A percentile compares a stretch with the other conserved stretches of the same genome.
Conservation (phyloP, 2,113 vertebrate genomes). For the Morone saxatilis region DNA sequence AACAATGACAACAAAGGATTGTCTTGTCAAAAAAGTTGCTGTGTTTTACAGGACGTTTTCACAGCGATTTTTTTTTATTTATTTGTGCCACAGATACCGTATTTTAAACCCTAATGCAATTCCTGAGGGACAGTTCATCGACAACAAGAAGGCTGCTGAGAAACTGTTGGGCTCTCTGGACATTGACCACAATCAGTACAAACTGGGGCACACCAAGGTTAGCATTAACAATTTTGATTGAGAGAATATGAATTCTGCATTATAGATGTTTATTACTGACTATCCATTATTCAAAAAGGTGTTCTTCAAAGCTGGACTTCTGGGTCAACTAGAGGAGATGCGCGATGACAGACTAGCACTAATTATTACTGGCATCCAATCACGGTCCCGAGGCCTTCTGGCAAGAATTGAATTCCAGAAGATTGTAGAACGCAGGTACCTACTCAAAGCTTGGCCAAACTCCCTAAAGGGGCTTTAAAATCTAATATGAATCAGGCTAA, state of each 20-base stretch:
- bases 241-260: no score
- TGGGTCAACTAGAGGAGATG: conserved; percentile 77
- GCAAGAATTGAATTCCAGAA: conserved; percentile 89
- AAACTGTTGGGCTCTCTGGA: conserved; percentile 57
- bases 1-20: no score
- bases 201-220: conserved; percentile 88
- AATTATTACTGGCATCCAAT: conserved; percentile 88
- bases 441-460: no score
- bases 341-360: conserved; percentile 85
- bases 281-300: conserved; percentile 48
- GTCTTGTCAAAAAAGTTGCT: no score
- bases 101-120: conserved; percentile 69
- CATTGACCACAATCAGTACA: conserved; percentile 76
- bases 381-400: conserved; percentile 86
- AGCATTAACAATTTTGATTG: background rate
- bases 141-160: conserved; percentile 62
- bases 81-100: conserved; percentile 70
- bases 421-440: conserved; percentile 79
- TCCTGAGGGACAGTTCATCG: conserved; percentile 77
- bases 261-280: no score
- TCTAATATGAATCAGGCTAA: no score
- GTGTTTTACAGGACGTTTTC: no score
- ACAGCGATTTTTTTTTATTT: background rate
- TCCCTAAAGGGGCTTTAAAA: no score
- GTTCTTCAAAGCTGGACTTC: conserved; percentile 86